Evolutionary conservation across 2,888 invertebrate species (phyloP), one percentile per base, ranked within the genome.

Genomic region (Torymus aiolomorphi): DNA sequence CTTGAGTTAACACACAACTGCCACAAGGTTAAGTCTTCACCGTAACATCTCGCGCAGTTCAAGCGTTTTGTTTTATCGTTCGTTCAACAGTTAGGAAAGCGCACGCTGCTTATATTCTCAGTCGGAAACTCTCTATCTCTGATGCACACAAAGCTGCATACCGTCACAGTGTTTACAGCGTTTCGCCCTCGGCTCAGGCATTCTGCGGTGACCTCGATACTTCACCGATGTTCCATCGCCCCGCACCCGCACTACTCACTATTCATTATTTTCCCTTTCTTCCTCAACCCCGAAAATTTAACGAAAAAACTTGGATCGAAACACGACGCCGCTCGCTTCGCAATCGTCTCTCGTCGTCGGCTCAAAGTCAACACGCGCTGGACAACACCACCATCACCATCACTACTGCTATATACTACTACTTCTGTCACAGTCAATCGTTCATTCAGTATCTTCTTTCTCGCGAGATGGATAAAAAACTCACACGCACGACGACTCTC

Each of bases 81-180:
- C 42, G n/a, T 18, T 49, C 18, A 12, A 61, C 4, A 8, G 42
- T 51, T 49, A 71, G 56, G 5, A 71, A 77, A 31, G 67, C 77
- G 69, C 71, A 78, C 42, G 42, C 42, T 42, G 42, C 42, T 42
- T 42, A 78, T 69, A 78, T 69, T 67, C 52, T 20, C 13, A 52
- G 57, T 16, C 42, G 42, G 59, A 81, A 73, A 80, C 65, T 73
- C 67, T n/a, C 42, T 31, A 31, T 31, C 31, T 31, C 31, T 31
- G 42, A 42, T 42, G 74, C 61, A 72, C 67, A 67, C 82, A 82
- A 82, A 75, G 80, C 85, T 84, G 82, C 89, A 88, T 94, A 96
- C 96, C 96, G 95, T 96, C 96, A 95, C 96, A 96, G 92, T 95
- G 95, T 93, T 95, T 95, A 95, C 96, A 96, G 94, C 96, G 95